phyloP scores from a whole-genome alignment of 2,888 invertebrate species.

The Belgica antarctica region DNA sequence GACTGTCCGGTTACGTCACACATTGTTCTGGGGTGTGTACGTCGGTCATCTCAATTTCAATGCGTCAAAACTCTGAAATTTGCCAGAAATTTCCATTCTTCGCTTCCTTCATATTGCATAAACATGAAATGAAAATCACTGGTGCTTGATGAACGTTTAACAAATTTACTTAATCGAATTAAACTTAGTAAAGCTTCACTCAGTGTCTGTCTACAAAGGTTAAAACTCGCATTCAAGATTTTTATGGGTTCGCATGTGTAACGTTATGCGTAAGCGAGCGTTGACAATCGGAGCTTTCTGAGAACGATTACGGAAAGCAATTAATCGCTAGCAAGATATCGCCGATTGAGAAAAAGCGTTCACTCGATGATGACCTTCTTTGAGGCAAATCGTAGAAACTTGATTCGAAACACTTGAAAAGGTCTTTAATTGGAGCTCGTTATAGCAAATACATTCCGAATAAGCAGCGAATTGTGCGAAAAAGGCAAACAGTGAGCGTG shows the following conservation, averaged over 20 bases:
- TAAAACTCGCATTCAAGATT: not conserved
- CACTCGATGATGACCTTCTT: slow-evolving; percentile 21
- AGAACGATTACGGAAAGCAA: no score
- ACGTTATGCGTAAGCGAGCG: not conserved
- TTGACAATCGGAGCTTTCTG: not conserved
- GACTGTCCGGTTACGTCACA: not conserved
- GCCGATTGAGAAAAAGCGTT: no score
- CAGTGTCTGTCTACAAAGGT: not conserved
- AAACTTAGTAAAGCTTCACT: not conserved
- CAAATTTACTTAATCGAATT: slow-evolving; percentile 11
- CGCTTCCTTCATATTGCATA: not conserved
- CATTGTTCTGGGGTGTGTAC: not conserved
- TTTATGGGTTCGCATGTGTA: not conserved
- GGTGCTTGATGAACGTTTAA: not conserved
- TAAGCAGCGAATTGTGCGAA: slow-evolving; percentile 30
- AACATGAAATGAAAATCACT: not conserved
- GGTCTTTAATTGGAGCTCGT: slow-evolving; percentile 36
- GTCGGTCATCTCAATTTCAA: not conserved
- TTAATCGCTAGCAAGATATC: no score
- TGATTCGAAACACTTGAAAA: not conserved
- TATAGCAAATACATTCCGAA: slow-evolving; percentile 18
- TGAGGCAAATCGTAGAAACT: not conserved
- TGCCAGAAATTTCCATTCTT: not conserved
- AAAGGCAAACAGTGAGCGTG: not conserved
- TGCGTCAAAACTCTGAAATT: not conserved